Evolutionary conservation across 2,797 vertebrate species (phyloP), one percentile per base, ranked within the genome.

Genomic region (Sphenopsis melanotis): DNA sequence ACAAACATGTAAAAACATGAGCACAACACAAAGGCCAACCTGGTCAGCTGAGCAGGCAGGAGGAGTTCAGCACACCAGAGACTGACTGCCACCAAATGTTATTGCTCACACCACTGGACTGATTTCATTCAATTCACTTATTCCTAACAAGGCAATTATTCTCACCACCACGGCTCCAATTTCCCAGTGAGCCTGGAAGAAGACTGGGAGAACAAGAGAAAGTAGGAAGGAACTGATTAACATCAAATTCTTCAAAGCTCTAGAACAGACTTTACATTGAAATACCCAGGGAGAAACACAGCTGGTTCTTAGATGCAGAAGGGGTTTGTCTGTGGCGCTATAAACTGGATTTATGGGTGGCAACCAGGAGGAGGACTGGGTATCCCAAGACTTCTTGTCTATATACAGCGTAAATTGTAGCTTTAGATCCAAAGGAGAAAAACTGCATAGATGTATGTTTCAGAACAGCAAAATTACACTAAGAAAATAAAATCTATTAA

Each of bases 321-420:
- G 10, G 11, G 2, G 3, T 34, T n/a, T 59, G 12, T 4, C 4
- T 20, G 2, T 10, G 9, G 11, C 10, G 3, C 50, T 74, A 21
- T 47, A 55, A 65, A 10, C 27, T 41, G 8, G 3, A 15, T 68
- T 87, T 46, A 14, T n/a, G 80, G 7, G 17, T 72, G n/a, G 59
- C 27, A 85, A 20, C 12, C 12, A 57, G 13, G 12, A 89, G 12
- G 16, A 30, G 9, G 20, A 56, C 14, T 46, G 50, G 37, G 42
- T 76, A 66, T 49, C 6, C 9, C 29, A 44, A 49, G 17, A 42
- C 6, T 41, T 27, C 5, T 18, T 29, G 4, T 11, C 1, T 19
- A 17, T 22, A 30, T 17, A 24, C 2, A 34, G 9, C 1, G 0
- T 1, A 1, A 0, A 3, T 39, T 57, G 24, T 15, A 36, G 18